A percentile compares a stretch with the other conserved stretches of the same genome.
Conservation (phyloP, 30 jellyfish, hydroid and myxozoan species). For the Phacellophora camtschatica region DNA sequence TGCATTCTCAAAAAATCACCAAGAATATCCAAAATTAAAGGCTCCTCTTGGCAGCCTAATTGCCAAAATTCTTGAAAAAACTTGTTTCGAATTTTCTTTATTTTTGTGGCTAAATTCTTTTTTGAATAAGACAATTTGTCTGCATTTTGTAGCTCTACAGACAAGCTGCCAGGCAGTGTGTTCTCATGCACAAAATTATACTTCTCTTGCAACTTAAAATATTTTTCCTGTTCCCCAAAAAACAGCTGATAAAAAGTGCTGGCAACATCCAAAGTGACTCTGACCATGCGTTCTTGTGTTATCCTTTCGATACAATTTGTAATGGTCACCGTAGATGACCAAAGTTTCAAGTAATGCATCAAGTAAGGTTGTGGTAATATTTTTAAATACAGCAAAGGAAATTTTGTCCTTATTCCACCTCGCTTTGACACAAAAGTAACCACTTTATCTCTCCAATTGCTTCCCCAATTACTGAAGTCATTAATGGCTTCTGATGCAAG, state of each 20-base stretch:
- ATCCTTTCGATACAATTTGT: neutral
- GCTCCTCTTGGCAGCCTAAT: slow-evolving; percentile 19
- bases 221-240: slow-evolving; percentile 9
- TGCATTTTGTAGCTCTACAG: neutral
- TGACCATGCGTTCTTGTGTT: neutral
- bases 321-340: neutral
- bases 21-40: neutral
- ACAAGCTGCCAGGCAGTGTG: neutral
- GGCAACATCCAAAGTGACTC: neutral
- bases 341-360: neutral
- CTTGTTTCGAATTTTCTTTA: slow-evolving; percentile 5
- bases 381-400: slow-evolving; percentile 32
- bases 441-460: slow-evolving; percentile 25
- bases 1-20: neutral
- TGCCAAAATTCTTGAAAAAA: slow-evolving; percentile 41
- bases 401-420: slow-evolving; percentile 32
- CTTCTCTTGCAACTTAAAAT: neutral
- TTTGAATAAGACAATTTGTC: neutral
- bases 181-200: neutral
- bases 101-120: neutral
- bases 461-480: slow-evolving; percentile 6
- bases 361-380: slow-evolving; percentile 11
- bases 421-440: slow-evolving; percentile 17
- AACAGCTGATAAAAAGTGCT: neutral
- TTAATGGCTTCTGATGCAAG: neutral